Evolutionary conservation across 2,113 vertebrate species (phyloP), one percentile per base, ranked within the genome.

Genomic region (Seriola quinqueradiata): DNA sequence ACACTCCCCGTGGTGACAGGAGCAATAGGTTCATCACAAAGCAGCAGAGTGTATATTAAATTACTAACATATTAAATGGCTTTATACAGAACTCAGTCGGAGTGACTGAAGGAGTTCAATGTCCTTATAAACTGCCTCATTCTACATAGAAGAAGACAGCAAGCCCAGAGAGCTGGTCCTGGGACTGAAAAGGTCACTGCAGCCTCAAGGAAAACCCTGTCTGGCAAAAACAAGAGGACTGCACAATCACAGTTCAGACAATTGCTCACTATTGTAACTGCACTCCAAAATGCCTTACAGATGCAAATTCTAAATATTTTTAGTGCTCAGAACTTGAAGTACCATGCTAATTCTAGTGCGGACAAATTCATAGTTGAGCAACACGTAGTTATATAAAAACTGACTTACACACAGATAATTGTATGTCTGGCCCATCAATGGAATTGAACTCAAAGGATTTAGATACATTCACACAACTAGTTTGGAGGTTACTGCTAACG

Each of bases 1-100:
- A 75, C 21, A 52, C 50, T 58, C 64, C 58, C 61, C 38, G 52
- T 66, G 42, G 57, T 84, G 82, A 81, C 77, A 88, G 85, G 54
- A 86, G 44, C 73, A 83, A 77, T 71, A 75, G 38, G 75, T 87
- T 85, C 60, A 87, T 87, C 70, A 83, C 69, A 79, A 79, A 82
- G 55, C 58, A 76, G 70, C 70, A 73, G 75, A 73, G 58, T 70
- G 69, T 61, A 34, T 23, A 86, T 85, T 68, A 74, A 65, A 91
- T 70, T 8, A 17, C 44, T 55, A 14, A 75, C 59, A 63, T 65
- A 72, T 75, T 71, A 68, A 80, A 79, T 61, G 48, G 75, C 28
- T 85, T 86, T 59, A 78, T 77, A 36, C 77, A 46, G 80, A 75
- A 58, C 44, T 70, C 36, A 48, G 68, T 23, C 6, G 23, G 46